phyloP scores from a whole-genome alignment of 2,888 invertebrate species.

The Lydus trimaculatus region DNA sequence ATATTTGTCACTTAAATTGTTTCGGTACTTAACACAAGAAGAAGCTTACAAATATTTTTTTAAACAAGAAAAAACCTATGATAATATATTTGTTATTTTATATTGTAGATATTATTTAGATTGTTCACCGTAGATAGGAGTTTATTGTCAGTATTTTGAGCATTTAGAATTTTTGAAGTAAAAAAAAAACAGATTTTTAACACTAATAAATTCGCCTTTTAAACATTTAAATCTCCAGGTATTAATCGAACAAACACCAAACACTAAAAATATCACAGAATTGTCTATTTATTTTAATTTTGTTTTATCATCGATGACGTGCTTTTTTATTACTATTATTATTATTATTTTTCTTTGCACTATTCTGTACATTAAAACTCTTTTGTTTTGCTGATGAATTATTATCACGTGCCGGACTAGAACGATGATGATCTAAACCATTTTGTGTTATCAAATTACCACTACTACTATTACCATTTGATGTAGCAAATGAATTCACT shows the following conservation, averaged over 20 bases:
- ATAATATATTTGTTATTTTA: not conserved
- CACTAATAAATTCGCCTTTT: not conserved
- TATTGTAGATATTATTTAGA: not conserved
- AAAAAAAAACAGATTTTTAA: not conserved
- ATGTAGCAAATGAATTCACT: conserved; percentile 44
- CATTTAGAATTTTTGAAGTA: not conserved
- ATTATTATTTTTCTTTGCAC: conserved; percentile 78
- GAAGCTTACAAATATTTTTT: not conserved
- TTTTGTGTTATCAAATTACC: conserved; percentile 43
- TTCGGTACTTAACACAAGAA: too few species aligned
- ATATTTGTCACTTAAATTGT: not conserved
- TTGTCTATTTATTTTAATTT: not conserved
- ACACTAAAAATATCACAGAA: conserved; percentile 3
- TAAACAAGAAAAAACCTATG: not conserved
- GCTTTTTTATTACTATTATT: conserved; percentile 86
- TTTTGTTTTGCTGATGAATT: conserved; percentile 70
- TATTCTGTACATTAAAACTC: conserved; percentile 57
- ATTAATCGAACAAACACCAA: not conserved
- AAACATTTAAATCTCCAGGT: not conserved
- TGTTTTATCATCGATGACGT: conserved; percentile 73
- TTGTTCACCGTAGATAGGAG: not conserved
- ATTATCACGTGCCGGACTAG: conserved; percentile 64
- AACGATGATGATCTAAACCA: conserved; percentile 55
- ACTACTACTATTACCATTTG: conserved; percentile 44
- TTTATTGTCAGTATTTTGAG: conserved; percentile 2